Evolutionary conservation across 2,888 invertebrate genomes (phyloP), one percentile per base, ranked within the genome.

Genomic region (Rhagophthalmus giganteus): DNA sequence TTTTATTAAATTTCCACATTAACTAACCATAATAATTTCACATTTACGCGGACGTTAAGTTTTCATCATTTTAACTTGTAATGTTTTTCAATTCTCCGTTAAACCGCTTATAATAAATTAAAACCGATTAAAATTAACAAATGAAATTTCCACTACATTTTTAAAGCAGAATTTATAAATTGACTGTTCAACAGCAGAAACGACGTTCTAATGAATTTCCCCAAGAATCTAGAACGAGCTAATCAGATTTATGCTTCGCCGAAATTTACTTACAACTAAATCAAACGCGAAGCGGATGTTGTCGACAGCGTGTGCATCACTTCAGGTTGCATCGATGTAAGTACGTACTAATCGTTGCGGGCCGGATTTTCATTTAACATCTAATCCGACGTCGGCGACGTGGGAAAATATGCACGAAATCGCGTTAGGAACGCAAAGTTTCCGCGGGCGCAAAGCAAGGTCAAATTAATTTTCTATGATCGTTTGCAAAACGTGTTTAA

Each of bases 401-500:
- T 27, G 8, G 12, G 20, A 11, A 15, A 12, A 34, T 13, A 9
- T 37, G n/a, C 3, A 15, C 13, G 15, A 28, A 28, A 42, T 49
- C 37, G 30, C 25, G 35, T 16, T 28, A 42, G 35, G 30, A 15
- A 26, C 30, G 42, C 26, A 42, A 30, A 26, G 13, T 32, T 35
- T 27, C 27, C 27, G 12, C 12, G 6, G 15, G 15, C 33, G 15
- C 10, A 25, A 31, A 38, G 11, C 34, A 52, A 35, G 51, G 45
- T 46, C 28, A 20, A 44, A 30, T 44, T 31, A 35, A 44, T 50
- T 50, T 51, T 40, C 45, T 28, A 44, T 45, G 35, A 31, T 46
- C 40, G 30, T 10, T 46, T 8, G 37, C 35, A 40, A 42, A 52
- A 52, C 51, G 51, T 52, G 51, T 40, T 46, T 52, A 52, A 52